Evolutionary conservation across 2,113 vertebrate genomes (phyloP), one percentile per base, ranked within the genome.

Genomic region (Scophthalmus maximus): DNA sequence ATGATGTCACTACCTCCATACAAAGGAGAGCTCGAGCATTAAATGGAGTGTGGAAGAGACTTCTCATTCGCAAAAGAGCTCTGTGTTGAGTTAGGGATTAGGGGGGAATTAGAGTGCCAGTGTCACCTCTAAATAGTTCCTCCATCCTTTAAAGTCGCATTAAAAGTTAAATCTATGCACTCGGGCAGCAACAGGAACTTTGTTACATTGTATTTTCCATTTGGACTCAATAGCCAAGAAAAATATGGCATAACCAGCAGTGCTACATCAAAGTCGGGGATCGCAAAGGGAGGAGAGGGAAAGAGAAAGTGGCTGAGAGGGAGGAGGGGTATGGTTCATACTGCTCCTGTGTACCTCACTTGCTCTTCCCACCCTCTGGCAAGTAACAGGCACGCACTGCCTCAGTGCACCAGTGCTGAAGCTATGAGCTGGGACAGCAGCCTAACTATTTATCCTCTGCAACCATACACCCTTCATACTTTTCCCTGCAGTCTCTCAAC

Each of bases 161-260:
- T 80, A 88, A 86, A 90, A 81, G 67, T 79, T 70, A 89, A 90
- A 91, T 66, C 80, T 61, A 66, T 84, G 91, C 67, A 76, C 82
- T 92, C 70, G 87, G 86, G 90, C 90, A 81, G 79, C 50, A 79
- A 88, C 61, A 42, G 92, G 92, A 90, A 92, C 88, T 91, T 89
- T 72, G 79, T 79, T 92, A 88, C 93, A 93, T 89, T 95, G 93
- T 78, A 93, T 94, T 96, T 95, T 95, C 95, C 94, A 92, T 81
- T 62, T 46, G 1, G 64, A 20, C 49, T 29, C 55, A 78, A 90
- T 60, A 40, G 95, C 95, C 95, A 96, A 96, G 89, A 94, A 95
- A 93, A 96, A 95, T 92, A 95, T 92, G 91, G 91, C 93, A 93
- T 91, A 92, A 93, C 88, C 89, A 88, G 62, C 88, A 85, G 67